Evolutionary conservation across 2,113 vertebrate genomes (phyloP), one percentile per base, ranked within the genome.

Genomic region (Ptychochromis oligacanthus): DNA sequence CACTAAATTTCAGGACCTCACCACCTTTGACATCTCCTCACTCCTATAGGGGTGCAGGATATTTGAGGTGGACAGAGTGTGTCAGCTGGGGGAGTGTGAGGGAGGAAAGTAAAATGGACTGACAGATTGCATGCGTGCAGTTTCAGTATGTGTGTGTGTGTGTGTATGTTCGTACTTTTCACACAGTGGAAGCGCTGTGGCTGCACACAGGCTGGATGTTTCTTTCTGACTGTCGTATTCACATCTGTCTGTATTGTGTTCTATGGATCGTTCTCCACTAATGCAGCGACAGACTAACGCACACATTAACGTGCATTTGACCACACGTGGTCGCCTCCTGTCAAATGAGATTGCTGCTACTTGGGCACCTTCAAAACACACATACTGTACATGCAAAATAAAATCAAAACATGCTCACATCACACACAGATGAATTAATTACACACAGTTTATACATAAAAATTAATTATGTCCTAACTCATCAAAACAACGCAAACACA

Each of bases 1-100:
- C 62, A 58, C 75, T 58, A 75, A 81, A 79, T 81, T 78, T 43
- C 70, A 78, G 76, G 10, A 81, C 31, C 79, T 78, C 72, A 36
- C 56, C 31, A 87, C 85, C 87, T 88, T 58, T 91, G 77, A 80
- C 81, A 0, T 54, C 17, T 6, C 76, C 56, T 67, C 12, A 0
- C 6, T 79, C 81, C 79, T 88, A 82, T 79, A 80, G 76, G 59
- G 0, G 86, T 75, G 77, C 77, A 22, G 72, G 87, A 72, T 26
- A 57, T 77, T 34, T 65, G 77, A 86, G 46, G 77, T 43, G 64
- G 62, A 82, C 62, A 36, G 20, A 6, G 38, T 52, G 80, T 83
- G 90, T 82, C 79, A 88, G 87, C 74, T 90, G 91, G 74, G 72
- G 5, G 62, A 79, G 81, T 88, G 85, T 76, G 77, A 65, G 59